Percentiles rank a stretch among this genome's conserved stretches.
Evolutionary conservation across 1,140 invertebrate genomes (phyloP).

Genomic region (Harlomillsia oculata): DNA sequence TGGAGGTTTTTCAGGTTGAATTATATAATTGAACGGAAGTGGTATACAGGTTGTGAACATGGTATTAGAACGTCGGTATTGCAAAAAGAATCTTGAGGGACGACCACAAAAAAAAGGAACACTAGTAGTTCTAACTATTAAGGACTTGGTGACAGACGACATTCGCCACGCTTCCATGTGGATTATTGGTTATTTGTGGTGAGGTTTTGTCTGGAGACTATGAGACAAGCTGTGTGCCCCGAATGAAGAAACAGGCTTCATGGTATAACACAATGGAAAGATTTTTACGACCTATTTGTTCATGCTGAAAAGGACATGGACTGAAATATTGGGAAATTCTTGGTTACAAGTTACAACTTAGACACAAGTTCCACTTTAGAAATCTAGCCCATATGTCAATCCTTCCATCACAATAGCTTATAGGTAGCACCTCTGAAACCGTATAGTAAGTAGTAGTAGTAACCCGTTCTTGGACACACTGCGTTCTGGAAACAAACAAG

Average conservation of each 20-base stretch:
- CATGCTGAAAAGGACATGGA: conserved; percentile 9
- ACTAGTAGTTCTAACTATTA: not conserved
- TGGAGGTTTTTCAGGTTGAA: no score
- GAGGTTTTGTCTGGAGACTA: not conserved
- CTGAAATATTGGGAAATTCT: conserved; percentile 14
- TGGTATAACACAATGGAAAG: conserved; percentile 16
- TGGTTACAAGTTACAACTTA: not conserved
- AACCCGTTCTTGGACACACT: no score
- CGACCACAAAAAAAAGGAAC: no score
- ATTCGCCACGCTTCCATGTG: not conserved
- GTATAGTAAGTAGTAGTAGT: no score
- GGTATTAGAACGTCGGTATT: no score
- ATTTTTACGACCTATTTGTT: conserved; percentile 17
- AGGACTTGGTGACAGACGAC: not conserved
- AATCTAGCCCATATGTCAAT: not conserved
- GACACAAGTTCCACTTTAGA: no score
- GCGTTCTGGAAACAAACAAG: no score
- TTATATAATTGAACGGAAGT: no score
- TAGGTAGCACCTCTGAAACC: no score
- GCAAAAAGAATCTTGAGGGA: no score
- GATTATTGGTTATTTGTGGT: not conserved
- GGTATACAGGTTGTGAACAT: no score
- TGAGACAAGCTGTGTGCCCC: not conserved
- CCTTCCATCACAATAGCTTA: no score
- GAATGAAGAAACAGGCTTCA: not conserved